These are phyloP conservation scores for Oophaga pumilio DNA, from an alignment of 2,113 vertebrate genomes.

Conservation along the genomic window DNA sequence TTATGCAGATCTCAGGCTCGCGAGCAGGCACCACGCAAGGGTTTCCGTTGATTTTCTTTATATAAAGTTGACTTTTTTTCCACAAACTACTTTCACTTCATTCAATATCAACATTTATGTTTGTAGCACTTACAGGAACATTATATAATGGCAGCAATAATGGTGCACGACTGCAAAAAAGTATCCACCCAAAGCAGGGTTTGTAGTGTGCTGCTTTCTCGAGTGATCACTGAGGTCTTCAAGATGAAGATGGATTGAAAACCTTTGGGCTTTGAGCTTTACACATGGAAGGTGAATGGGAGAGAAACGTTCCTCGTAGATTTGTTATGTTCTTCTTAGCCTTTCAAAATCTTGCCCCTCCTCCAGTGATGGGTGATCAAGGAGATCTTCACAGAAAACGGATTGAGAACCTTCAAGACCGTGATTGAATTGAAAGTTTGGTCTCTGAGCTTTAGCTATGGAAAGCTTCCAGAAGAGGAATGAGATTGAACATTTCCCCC, in stretches of 20 bases:
- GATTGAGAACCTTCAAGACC: no score
- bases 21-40: background rate
- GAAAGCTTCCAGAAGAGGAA: no score
- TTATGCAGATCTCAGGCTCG: background rate
- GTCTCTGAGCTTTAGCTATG: no score
- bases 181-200: background rate
- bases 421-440: no score
- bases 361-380: no score
- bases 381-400: no score
- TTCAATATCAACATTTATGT: slow-evolving; percentile 13
- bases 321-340: background rate
- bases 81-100: background rate
- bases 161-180: background rate
- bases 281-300: background rate
- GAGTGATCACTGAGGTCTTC: background rate
- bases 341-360: no score
- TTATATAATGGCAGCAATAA: background rate
- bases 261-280: background rate
- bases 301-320: background rate
- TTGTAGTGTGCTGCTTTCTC: background rate
- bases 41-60: background rate
- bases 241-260: background rate
- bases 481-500: no score
- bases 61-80: slow-evolving; percentile 7
- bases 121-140: background rate